Conservation (phyloP, 2,113 vertebrate genomes). For the Coptodon bakossiorum region DNA sequence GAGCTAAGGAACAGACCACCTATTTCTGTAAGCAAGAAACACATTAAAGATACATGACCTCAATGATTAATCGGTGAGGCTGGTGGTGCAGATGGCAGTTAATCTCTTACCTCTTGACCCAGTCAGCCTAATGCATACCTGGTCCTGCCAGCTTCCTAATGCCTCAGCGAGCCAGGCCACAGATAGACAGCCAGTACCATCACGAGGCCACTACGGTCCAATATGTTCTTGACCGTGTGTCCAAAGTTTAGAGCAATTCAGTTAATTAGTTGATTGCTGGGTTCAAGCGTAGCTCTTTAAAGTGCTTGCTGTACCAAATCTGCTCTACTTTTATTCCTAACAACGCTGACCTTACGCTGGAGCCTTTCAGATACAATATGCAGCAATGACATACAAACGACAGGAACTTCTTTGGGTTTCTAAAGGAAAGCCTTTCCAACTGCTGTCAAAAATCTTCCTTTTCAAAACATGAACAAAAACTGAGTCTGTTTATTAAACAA, state of each 20-base stretch:
- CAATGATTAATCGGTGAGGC: neutral
- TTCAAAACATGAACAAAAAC: neutral
- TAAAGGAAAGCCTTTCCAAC: neutral
- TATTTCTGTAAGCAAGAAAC: neutral
- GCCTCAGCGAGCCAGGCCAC: neutral
- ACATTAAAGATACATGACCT: neutral
- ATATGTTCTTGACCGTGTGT: neutral
- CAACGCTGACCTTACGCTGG: neutral
- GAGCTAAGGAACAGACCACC: neutral
- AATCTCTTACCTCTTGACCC: conserved; percentile 5
- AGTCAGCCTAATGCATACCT: neutral
- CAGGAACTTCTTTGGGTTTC: neutral
- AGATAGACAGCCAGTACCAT: neutral
- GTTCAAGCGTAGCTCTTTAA: neutral
- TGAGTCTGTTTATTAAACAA: neutral
- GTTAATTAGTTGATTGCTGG: neutral
- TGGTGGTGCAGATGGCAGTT: neutral
- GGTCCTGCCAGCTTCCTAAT: neutral
- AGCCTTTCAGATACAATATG: neutral
- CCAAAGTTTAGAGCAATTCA: neutral
- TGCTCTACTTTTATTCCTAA: neutral
- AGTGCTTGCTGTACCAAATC: neutral
- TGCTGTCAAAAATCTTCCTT: neutral
- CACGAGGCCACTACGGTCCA: neutral
- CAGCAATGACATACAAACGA: neutral